A percentile compares a stretch with the other conserved stretches of the same genome.
Conservation (phyloP, 2,113 vertebrate species). For the Sturnira hondurensis region DNA sequence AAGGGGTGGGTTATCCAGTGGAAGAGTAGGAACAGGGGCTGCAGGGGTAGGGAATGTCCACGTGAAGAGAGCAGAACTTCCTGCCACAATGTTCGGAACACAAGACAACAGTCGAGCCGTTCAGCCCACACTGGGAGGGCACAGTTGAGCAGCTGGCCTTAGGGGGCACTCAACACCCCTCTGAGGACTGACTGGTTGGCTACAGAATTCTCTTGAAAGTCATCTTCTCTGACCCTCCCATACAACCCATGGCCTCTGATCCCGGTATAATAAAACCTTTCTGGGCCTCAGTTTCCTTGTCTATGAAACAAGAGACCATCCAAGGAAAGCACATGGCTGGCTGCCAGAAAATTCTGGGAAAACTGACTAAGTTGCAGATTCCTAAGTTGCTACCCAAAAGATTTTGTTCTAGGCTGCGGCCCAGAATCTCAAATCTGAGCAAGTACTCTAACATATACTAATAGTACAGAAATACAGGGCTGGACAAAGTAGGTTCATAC, state of each 20-base stretch:
- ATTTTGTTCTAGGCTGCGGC: neutral
- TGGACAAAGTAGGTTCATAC: too few species aligned
- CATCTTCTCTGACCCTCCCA: neutral
- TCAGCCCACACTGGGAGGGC: neutral
- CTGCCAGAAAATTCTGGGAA: neutral
- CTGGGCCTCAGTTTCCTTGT: neutral
- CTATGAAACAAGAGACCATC: neutral
- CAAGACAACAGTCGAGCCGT: neutral
- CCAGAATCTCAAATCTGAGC: neutral
- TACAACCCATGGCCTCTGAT: neutral
- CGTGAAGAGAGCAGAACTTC: neutral
- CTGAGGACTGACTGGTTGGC: neutral
- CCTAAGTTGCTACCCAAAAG: neutral
- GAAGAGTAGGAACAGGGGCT: neutral
- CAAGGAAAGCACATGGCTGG: neutral
- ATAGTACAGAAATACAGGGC: neutral
- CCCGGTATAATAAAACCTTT: neutral
- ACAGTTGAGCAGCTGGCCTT: neutral
- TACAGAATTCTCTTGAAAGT: neutral
- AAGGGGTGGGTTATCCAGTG: neutral
- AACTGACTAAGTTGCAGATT: neutral
- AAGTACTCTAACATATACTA: neutral
- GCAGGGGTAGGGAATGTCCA: neutral
- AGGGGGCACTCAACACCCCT: neutral
- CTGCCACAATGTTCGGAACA: neutral